Evolutionary conservation across 2,797 vertebrate species (phyloP).

Genomic region (Propithecus perrieri): DNA sequence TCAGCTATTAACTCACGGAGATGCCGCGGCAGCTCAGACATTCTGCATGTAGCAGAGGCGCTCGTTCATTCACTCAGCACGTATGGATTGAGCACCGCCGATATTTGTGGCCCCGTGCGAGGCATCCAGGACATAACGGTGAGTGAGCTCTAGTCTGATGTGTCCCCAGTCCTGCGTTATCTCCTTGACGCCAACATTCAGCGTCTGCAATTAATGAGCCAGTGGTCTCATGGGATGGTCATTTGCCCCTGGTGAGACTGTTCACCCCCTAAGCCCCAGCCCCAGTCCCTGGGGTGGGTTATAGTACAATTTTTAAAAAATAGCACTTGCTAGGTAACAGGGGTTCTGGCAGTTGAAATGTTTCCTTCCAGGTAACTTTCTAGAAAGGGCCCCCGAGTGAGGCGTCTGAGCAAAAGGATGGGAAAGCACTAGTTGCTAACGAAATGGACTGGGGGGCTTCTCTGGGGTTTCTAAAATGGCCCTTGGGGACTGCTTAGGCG

Average conservation of each 20-base stretch:
- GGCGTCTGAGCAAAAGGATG: neutral
- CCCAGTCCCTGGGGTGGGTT: neutral
- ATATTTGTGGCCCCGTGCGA: neutral
- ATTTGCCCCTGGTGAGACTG: neutral
- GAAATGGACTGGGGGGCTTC: accelerated
- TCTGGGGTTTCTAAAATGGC: neutral
- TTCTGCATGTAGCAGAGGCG: neutral
- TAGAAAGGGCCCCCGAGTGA: neutral
- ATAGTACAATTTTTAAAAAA: too few relatives aligned
- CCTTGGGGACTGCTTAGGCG: accelerated
- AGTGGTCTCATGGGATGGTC: neutral
- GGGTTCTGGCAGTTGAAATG: neutral
- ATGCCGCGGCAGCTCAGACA: neutral
- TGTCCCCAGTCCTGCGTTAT: neutral
- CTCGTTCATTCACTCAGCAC: neutral
- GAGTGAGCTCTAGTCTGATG: neutral
- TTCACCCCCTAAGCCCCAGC: neutral
- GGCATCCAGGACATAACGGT: neutral
- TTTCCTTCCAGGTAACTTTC: neutral
- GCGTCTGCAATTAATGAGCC: neutral
- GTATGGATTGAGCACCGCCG: neutral
- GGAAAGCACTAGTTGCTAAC: neutral
- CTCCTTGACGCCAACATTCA: neutral
- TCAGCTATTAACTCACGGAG: neutral
- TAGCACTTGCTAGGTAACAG: too few relatives aligned